These are phyloP conservation scores for Hydroisotoma schaefferi DNA, from an alignment of 2,888 invertebrate species.

Conservation along the genomic window DNA sequence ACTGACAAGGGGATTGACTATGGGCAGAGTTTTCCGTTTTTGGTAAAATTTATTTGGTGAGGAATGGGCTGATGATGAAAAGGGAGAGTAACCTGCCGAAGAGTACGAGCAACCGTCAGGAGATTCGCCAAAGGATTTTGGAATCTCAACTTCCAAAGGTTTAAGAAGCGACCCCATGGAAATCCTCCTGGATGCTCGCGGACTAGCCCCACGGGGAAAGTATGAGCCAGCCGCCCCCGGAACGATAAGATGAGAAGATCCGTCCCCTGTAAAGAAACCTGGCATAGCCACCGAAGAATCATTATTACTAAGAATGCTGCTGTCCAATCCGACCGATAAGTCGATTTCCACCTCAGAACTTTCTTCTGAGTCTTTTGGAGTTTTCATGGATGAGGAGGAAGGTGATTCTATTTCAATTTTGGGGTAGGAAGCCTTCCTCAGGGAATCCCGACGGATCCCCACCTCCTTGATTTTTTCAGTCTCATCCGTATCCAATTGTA, in stretches of 20 bases:
- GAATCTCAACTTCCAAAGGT: conserved; percentile 57
- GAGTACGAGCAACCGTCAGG: conserved; percentile 38
- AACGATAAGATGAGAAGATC: background rate
- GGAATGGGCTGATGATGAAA: conserved; percentile 57
- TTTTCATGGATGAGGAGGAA: conserved; percentile 41
- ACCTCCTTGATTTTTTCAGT: conserved; percentile 17
- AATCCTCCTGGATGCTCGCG: conserved; percentile 76
- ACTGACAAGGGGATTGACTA: conserved; percentile 82
- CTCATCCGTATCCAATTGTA: conserved; percentile 11
- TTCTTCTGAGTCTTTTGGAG: conserved; percentile 40
- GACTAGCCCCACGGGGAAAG: conserved; percentile 46
- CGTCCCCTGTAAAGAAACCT: background rate
- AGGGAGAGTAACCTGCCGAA: conserved; percentile 44
- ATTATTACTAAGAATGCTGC: conserved; percentile 24
- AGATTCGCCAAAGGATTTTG: conserved; percentile 40
- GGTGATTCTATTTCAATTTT: conserved; percentile 47
- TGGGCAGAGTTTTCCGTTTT: conserved; percentile 68
- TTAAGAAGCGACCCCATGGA: conserved; percentile 87
- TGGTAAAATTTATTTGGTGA: conserved; percentile 54
- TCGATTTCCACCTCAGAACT: conserved; percentile 17
- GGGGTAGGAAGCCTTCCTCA: conserved; percentile 26
- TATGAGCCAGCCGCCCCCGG: background rate
- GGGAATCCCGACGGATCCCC: background rate
- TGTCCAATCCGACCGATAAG: conserved; percentile 27
- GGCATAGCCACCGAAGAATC: conserved; percentile 13